These are phyloP conservation scores for Scaptomyza pallida DNA, from an alignment of 1,140 invertebrate species.

Conservation along the genomic window DNA sequence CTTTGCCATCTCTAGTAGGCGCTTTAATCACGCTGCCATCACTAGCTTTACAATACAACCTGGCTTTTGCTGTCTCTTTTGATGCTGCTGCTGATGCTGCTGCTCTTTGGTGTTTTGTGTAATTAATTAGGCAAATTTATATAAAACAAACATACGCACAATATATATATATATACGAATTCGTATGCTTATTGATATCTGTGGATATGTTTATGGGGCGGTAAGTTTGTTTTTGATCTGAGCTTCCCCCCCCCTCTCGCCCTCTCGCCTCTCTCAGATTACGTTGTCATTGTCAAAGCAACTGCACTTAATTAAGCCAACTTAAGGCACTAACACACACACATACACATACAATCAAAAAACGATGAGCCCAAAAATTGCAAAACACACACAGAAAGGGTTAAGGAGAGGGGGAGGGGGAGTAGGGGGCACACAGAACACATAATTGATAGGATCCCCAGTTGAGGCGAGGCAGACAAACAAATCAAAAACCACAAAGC, in stretches of 20 bases:
- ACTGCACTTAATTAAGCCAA: slow-evolving; percentile 81
- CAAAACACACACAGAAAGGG: slow-evolving; percentile 18
- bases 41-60: slow-evolving; percentile 6
- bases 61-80: slow-evolving; percentile 10
- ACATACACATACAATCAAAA: slow-evolving; percentile 1
- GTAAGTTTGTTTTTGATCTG: slow-evolving; percentile 50
- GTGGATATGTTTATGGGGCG: slow-evolving; percentile 21
- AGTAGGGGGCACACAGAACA: slow-evolving; percentile 1
- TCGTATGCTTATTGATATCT: not conserved
- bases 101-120: slow-evolving; percentile 61
- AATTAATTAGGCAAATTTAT: slow-evolving; percentile 81
- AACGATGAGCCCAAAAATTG: slow-evolving; percentile 32
- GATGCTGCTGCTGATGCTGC: slow-evolving; percentile 9
- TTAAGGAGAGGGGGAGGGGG: not conserved
- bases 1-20: not conserved
- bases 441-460: slow-evolving; percentile 66
- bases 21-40: slow-evolving; percentile 28
- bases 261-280: slow-evolving; percentile 43
- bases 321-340: slow-evolving; percentile 48
- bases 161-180: slow-evolving; percentile 10
- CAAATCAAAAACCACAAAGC: slow-evolving; percentile 78
- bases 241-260: slow-evolving; percentile 5
- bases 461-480: slow-evolving; percentile 52
- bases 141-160: slow-evolving; percentile 40
- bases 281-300: slow-evolving; percentile 71